phyloP scores from a whole-genome alignment of 2,888 invertebrate species.

The Drosophila atripex region DNA sequence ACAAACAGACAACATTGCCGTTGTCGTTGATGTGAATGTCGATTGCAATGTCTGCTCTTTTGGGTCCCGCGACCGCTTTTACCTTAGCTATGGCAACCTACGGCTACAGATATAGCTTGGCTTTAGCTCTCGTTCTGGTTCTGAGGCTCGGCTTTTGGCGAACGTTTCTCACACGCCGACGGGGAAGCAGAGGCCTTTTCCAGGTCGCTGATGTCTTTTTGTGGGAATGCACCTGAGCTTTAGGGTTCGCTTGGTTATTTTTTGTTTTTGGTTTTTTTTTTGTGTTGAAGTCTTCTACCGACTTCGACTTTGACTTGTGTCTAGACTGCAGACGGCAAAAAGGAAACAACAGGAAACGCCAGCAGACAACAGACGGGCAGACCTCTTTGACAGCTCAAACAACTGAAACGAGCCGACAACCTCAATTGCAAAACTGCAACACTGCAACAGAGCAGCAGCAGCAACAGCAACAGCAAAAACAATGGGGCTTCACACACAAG shows the following conservation, averaged over 20 bases:
- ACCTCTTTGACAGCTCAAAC: conserved; percentile 76
- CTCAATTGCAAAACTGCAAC: conserved; percentile 45
- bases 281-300: conserved; percentile 36
- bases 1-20: conserved; percentile 53
- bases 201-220: conserved; percentile 44
- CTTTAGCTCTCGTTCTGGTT: conserved; percentile 19
- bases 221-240: conserved; percentile 69
- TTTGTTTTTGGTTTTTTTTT: conserved; percentile 1
- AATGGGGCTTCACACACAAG: conserved; percentile 26
- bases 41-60: conserved; percentile 41
- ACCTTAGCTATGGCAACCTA: conserved; percentile 7
- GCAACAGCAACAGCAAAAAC: conserved; percentile 11
- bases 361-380: conserved; percentile 61
- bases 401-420: conserved; percentile 62
- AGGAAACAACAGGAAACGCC: conserved; percentile 69
- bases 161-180: conserved; percentile 36
- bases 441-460: conserved; percentile 25
- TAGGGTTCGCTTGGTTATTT: conserved; percentile 33
- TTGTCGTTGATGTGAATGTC: conserved; percentile 59
- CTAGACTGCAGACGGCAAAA: conserved; percentile 73
- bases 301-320: conserved; percentile 70
- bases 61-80: conserved; percentile 24
- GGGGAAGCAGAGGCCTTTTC: conserved; percentile 31
- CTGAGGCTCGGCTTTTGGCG: conserved; percentile 22
- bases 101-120: conserved; percentile 19